Evolutionary conservation across 2,113 vertebrate species (phyloP).

Genomic region (Epinephelus cyanopodus): DNA sequence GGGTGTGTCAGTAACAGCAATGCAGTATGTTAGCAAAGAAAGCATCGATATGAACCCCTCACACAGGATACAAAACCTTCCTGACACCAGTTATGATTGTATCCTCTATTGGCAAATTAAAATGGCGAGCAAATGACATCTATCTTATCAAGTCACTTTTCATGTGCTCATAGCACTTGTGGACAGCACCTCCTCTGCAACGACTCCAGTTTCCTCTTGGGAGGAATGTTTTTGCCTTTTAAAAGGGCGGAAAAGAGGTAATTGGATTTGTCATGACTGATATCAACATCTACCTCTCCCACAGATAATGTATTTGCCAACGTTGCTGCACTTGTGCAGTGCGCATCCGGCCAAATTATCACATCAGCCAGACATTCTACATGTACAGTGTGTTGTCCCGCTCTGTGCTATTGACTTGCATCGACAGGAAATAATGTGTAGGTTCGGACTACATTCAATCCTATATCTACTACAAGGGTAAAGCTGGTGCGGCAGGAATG

Average conservation of each 20-base stretch:
- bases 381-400: background rate
- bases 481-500: too few species aligned
- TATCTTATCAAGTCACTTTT: constrained; percentile 8
- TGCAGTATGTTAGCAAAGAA: too few species aligned
- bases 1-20: too few species aligned
- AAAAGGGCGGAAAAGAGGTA: background rate
- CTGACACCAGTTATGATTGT: too few species aligned
- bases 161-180: background rate
- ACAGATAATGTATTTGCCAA: constrained; percentile 1
- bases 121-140: background rate
- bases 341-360: background rate
- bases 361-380: background rate
- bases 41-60: too few species aligned
- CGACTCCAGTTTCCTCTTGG: constrained; percentile 1
- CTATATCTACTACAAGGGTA: background rate
- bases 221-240: constrained; percentile 5
- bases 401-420: too few species aligned
- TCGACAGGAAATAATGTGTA: too few species aligned
- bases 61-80: too few species aligned
- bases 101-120: background rate
- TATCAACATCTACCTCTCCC: background rate
- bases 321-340: background rate
- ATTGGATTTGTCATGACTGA: background rate
- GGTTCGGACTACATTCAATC: background rate
- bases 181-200: background rate